phyloP scores from a whole-genome alignment of 2,888 invertebrate genomes.

The Troides helena region DNA sequence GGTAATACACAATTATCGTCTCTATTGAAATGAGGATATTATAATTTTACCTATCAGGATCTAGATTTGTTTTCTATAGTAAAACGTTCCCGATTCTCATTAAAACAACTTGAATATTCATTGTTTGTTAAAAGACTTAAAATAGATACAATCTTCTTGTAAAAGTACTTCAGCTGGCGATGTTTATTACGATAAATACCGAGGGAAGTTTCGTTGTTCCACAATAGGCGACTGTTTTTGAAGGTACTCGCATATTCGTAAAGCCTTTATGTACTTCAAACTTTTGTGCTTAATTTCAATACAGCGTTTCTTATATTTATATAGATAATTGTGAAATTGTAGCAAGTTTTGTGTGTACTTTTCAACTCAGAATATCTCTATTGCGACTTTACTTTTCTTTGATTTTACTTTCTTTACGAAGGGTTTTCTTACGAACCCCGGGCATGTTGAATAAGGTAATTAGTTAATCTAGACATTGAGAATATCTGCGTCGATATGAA shows the following conservation, averaged over 20 bases:
- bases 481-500: too few relatives aligned
- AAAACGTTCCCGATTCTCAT: background rate
- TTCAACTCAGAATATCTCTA: too few relatives aligned
- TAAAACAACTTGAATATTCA: slow-evolving; percentile 1
- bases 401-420: too few relatives aligned
- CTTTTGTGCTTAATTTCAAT: background rate
- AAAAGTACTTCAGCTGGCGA: background rate
- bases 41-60: too few relatives aligned
- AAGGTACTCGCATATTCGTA: background rate
- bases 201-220: background rate
- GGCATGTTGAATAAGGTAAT: too few relatives aligned
- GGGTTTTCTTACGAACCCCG: too few relatives aligned
- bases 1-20: too few relatives aligned
- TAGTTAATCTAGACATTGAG: too few relatives aligned
- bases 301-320: background rate
- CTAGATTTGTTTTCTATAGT: background rate
- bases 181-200: slow-evolving; percentile 6
- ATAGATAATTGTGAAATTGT: background rate
- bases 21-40: too few relatives aligned
- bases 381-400: too few relatives aligned
- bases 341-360: too few relatives aligned
- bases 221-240: slow-evolving; percentile 13
- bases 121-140: slow-evolving; percentile 1
- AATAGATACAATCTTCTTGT: background rate
- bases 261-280: background rate